A percentile compares a stretch with the other conserved stretches of the same genome.
Conservation (phyloP, 1,140 invertebrate species). For the Agrilus planipennis region DNA sequence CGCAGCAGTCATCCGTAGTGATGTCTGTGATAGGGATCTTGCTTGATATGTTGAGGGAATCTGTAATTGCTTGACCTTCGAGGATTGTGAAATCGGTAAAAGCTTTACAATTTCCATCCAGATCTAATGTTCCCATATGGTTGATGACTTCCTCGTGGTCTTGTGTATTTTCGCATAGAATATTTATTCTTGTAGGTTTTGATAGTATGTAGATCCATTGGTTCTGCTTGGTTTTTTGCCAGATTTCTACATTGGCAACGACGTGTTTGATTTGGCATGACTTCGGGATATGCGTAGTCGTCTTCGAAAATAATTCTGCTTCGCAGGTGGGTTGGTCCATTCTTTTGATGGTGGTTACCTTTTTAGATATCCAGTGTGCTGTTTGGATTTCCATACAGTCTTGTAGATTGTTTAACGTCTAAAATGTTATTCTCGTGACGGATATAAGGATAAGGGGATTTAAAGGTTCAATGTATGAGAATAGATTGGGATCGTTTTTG, state of each 20-base stretch:
- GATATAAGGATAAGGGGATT: constrained; percentile 3
- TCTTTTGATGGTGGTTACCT: background rate
- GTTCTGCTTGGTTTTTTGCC: background rate
- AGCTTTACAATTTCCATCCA: constrained; percentile 5
- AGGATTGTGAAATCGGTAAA: background rate
- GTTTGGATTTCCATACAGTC: background rate
- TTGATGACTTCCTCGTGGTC: background rate
- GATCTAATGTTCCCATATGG: constrained; percentile 1
- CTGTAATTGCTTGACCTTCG: background rate
- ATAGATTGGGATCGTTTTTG: background rate
- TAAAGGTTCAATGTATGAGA: background rate
- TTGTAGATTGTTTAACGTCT: background rate
- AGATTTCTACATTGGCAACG: constrained; percentile 1
- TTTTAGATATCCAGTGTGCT: background rate
- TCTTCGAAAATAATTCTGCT: constrained; percentile 1
- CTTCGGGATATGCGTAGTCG: background rate
- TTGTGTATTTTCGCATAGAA: background rate
- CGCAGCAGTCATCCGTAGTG: constrained; percentile 5
- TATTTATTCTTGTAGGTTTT: constrained; percentile 1
- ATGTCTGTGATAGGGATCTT: constrained; percentile 5
- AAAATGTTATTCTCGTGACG: constrained; percentile 4
- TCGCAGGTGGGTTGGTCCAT: background rate
- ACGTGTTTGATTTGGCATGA: constrained; percentile 1
- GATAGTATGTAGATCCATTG: constrained; percentile 1
- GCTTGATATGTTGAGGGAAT: background rate